Evolutionary conservation across 2,888 invertebrate genomes (phyloP), one percentile per base, ranked within the genome.

Genomic region (Polymixis flavicincta): DNA sequence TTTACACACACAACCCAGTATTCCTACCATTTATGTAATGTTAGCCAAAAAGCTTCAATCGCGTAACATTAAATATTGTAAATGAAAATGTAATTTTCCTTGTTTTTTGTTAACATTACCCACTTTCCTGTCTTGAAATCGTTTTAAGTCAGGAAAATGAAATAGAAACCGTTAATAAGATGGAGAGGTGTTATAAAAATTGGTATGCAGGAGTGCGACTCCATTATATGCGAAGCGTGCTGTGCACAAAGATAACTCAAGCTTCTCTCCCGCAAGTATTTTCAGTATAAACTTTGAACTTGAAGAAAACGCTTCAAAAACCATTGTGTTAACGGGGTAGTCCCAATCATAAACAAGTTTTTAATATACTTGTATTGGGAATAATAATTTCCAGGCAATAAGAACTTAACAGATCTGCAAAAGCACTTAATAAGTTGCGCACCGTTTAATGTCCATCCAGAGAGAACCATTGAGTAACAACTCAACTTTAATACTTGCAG

Each of bases 151-250:
- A 52, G 42, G n/a, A n/a, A 78, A 73, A 79, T 57, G 50, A 55
- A 63, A 66, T 32, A 17, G n/a, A 68, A 68, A 64, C 48, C 65
- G 7, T 66, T 66, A 52, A n/a, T 22, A 72, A 69, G 66, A 73
- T 52, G 45, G 37, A 61, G 72, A 54, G 54, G 45, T 78, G 66
- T 55, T 63, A 59, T 37, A 64, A 74, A 71, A 63, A 73, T 70
- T 61, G 54, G 74, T 78, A 81, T 74, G 67, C 78, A 74, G 37
- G 60, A 60, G 55, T 54, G 37, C 37, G 59, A 9, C 61, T 48
- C 42, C 72, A 57, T 77, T 72, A 66, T 55, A 32, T 77, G 32
- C 37, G 61, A 54, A 63, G 48, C 52, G 61, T 77, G 69, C 54
- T 73, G 19, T 45, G n/a, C 52, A 70, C 13, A 54, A 71, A 68